Evolutionary conservation across 2,113 vertebrate species (phyloP), one percentile per base, ranked within the genome.

Genomic region (Dromaius novaehollandiae): DNA sequence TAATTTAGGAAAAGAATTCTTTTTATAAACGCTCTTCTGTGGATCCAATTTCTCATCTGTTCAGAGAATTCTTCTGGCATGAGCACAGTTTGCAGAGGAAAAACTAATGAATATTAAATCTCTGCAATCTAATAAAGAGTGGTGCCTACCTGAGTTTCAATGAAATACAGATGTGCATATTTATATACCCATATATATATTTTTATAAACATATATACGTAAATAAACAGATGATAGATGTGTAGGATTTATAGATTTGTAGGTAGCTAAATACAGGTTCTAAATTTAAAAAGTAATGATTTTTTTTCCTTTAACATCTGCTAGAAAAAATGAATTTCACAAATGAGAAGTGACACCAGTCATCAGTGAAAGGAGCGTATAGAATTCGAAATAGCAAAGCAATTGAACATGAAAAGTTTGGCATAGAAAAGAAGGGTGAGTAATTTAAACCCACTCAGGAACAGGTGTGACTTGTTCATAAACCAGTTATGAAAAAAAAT

Each of bases 391-490:
- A 93, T 40, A 93, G 93, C 78, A 95, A 93, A 96, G 91, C 90
- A 96, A 97, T 93, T 95, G 89, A 96, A 97, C 87, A 91, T 86
- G 64, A 73, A 73, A 95, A 92, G 91, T 93, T 93, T 90, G 95
- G 83, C 90, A 93, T 79, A 93, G 88, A 93, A 96, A 93, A 97
- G 76, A 91, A 84, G 56, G 64, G 51, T 26, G 22, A 96, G 80
- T 93, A 92, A 97, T 93, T 95, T 84, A 92, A 95, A 85, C 88
- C 91, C 95, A 96, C 95, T 98, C 94, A 96, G 78, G 89, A 97
- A 95, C 96, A 98, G 97, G 97, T 98, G 97, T 96, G 96, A 96
- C 90, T 96, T 96, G 92, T 98, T 97, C 92, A 96, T 93, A 96
- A 96, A 95, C 60, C 77, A 79, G 28, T 93, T 97, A 86, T 22